Base-by-base conservation (phyloP, 2,888 invertebrate genomes). In the Lamproptera curius region DNA sequence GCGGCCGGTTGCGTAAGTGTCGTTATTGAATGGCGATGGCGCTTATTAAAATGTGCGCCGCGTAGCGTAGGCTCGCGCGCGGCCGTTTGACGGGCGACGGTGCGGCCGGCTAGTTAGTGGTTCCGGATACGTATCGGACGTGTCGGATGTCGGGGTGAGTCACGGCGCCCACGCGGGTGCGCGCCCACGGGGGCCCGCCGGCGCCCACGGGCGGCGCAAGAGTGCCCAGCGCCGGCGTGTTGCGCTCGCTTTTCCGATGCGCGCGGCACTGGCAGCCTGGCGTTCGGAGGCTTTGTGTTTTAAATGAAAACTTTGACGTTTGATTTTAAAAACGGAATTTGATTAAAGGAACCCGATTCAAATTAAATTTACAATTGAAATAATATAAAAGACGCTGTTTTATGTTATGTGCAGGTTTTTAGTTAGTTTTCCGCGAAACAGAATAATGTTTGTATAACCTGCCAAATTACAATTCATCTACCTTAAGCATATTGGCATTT, bases 91-190 rank as follows among this genome's bases (percentile, higher is more conserved):
- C 61, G 68, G 64, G 65, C 67, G 59, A 70, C 67, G 67, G 78
- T 73, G 75, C 16, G 31, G 43, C 28, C 69, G 70, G 72, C 78
- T 78, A 79, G 81, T 83, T 84, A 85, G 83, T 83, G 75, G 82
- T 86, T 87, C 87, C 86, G 87, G 86, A 86, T 86, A 85, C 82
- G 79, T 70, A 82, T 82, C 79, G 86, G 82, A 86, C 85, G 85
- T 89, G 88, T 88, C 88, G 88, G 88, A 88, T 88, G 86, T 88
- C 87, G 81, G 78, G 76, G 81, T 88, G 88, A 88, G 73, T 87
- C 88, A 85, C 74, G 78, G 80, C 70, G 61, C 58, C 55, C 57
- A 46, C 62, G 66, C 62, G 57, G 61, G 62, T 54, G 58, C 56
- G 57, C 52, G 51, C 55, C 55, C 49, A 48, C 52, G 44, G 52